phyloP scores from a whole-genome alignment of 2,888 invertebrate species.

The Drosophila neoperkinsi region DNA sequence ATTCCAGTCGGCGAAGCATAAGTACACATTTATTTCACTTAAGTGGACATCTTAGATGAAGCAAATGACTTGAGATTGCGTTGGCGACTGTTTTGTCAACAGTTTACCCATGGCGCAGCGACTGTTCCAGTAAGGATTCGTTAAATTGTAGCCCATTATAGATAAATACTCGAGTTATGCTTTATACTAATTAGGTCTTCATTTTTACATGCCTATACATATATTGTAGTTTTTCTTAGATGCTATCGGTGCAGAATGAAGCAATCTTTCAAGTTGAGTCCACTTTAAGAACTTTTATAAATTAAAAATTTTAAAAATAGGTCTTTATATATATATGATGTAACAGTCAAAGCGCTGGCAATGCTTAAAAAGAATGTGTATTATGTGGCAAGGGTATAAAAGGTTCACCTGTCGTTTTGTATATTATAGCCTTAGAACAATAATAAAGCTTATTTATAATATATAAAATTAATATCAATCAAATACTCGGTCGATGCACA shows the following conservation, averaged over 20 bases:
- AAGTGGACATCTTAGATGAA: constrained; percentile 65
- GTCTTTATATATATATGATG: neutral
- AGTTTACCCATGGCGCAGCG: neutral
- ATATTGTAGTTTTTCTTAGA: neutral
- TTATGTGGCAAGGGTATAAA: neutral
- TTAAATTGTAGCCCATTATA: neutral
- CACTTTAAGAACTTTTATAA: neutral
- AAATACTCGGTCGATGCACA: rapidly evolving
- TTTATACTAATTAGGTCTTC: neutral
- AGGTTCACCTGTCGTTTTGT: neutral
- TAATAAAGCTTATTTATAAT: neutral
- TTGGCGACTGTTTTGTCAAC: neutral
- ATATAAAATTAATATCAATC: neutral
- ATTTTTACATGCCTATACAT: neutral
- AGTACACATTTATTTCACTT: constrained; percentile 73
- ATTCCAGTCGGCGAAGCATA: constrained; percentile 44
- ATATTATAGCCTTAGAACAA: neutral
- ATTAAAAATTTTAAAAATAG: neutral
- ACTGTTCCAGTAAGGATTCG: neutral
- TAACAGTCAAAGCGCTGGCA: neutral
- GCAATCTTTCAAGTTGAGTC: neutral
- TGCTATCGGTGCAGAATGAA: neutral
- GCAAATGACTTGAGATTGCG: constrained; percentile 38
- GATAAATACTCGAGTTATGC: neutral
- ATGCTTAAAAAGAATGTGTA: neutral